Percentiles rank a stretch among this genome's conserved stretches.
Conservation (phyloP, 2,113 vertebrate species). For the Ailurus styani region DNA sequence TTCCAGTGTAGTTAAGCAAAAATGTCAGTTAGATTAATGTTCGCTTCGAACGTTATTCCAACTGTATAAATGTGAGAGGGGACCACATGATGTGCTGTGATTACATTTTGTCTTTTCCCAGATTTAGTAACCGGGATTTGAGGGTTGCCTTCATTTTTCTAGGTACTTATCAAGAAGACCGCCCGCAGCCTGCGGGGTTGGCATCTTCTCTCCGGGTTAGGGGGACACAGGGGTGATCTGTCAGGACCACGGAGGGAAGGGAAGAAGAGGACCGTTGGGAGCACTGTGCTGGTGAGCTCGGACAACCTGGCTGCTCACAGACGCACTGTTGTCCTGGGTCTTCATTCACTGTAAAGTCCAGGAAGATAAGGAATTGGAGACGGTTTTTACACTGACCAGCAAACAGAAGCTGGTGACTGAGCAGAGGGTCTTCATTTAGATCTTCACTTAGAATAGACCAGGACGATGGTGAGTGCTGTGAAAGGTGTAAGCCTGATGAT, state of each 20-base stretch:
- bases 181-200: not conserved
- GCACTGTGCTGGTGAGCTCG: not conserved
- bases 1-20: not conserved
- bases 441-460: not conserved
- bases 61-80: too few relatives aligned
- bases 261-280: too few relatives aligned
- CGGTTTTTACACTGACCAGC: not conserved
- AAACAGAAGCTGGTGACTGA: too few relatives aligned
- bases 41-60: fast-evolving
- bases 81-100: not conserved
- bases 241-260: not conserved
- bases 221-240: fast-evolving
- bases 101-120: too few relatives aligned
- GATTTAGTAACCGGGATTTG: not conserved
- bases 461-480: too few relatives aligned
- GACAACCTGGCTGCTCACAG: not conserved
- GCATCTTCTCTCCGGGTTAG: not conserved
- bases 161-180: fast-evolving
- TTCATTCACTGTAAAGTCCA: fast-evolving
- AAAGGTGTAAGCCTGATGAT: too few relatives aligned
- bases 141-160: not conserved
- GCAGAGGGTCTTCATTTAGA: not conserved
- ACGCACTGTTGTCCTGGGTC: not conserved
- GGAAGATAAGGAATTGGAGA: not conserved
- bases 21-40: not conserved